A percentile compares a stretch with the other conserved stretches of the same genome.
Evolutionary conservation across 37 sponge, comb jelly and placozoan genomes (phyloP).

Genomic region (Halisarca cf. caerulea): DNA sequence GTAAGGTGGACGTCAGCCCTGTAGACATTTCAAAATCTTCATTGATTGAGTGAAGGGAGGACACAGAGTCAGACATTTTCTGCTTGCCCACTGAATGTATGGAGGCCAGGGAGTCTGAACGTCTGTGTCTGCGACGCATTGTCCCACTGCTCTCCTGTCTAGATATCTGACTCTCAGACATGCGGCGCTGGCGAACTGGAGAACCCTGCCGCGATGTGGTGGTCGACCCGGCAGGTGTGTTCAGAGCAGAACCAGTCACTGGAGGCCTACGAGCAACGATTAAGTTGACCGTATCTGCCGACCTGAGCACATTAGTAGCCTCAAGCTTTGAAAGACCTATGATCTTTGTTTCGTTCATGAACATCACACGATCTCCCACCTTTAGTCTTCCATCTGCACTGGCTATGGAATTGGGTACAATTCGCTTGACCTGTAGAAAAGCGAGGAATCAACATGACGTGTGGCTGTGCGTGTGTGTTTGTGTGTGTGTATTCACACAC

Average conservation of each 20-base stretch:
- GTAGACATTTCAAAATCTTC: background rate
- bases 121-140: constrained; percentile 7
- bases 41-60: constrained; percentile 15
- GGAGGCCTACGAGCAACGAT: constrained; percentile 39
- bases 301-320: constrained; percentile 49
- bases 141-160: constrained; percentile 17
- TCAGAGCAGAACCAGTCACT: constrained; percentile 1
- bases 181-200: background rate
- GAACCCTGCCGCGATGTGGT: constrained; percentile 29
- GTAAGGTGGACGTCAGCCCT: background rate
- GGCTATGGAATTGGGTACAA: constrained; percentile 50
- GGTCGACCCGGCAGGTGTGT: constrained; percentile 25
- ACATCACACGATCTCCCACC: constrained; percentile 61
- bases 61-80: background rate
- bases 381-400: constrained; percentile 49
- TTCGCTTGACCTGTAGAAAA: constrained; percentile 53
- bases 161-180: background rate
- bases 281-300: constrained; percentile 41
- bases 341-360: constrained; percentile 59
- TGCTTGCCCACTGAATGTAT: background rate
- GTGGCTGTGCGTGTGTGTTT: background rate
- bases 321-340: constrained; percentile 44
- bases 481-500: background rate
- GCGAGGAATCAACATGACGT: background rate
- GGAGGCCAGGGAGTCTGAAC: constrained; percentile 16